Base-by-base conservation (phyloP, 2,113 vertebrate species). In the Falcunculus frontatus region DNA sequence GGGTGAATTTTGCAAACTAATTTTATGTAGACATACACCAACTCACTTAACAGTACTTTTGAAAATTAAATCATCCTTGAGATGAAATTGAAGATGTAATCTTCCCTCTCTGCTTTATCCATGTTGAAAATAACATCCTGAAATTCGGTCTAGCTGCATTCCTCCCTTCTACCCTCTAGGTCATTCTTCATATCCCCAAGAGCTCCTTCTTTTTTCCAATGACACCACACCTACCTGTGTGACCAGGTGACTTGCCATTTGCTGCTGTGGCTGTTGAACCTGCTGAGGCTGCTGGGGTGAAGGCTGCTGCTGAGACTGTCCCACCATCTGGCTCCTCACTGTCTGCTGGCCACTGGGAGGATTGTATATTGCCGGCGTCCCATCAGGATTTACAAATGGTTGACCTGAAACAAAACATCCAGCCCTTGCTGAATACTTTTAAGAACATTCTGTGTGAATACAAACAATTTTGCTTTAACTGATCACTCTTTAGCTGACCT, bases 361-460 rank as follows among this genome's bases (percentile, higher is more conserved):
- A 89, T 99, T 99, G 97, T 99, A 99, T 95, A 99, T 98, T 74
- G 98, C 99, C 14, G 99, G 99, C 1, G 98, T 99, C 41, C 99
- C 99, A 42, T 99, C 99, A 9, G 99, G 99, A 95, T 99, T 99
- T 90, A 99, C 98, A 96, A 99, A 99, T 2, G 99, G 99, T 93
- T 99, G 99, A 77, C 99, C 99, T 99, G 93, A 89, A 98, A 98
- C 1, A 80, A 56, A 90, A 83, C 10, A 65, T 10, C 26, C 52
- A 13, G 50, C 44, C 75, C 60, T 68, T 67, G 46, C n/a, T 77
- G 32, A 84, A 59, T 8, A 6, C 16, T 35, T 53, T 33, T 6
- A 57, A 47, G 25, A 72, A 72, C 0, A 6, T 4, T 23, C 57
- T 52, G 33, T 4, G 72, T 33, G 44, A 67, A 94, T 92, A 22